Base-by-base conservation (phyloP, 1,140 invertebrate species). In the Panonychus citri region DNA sequence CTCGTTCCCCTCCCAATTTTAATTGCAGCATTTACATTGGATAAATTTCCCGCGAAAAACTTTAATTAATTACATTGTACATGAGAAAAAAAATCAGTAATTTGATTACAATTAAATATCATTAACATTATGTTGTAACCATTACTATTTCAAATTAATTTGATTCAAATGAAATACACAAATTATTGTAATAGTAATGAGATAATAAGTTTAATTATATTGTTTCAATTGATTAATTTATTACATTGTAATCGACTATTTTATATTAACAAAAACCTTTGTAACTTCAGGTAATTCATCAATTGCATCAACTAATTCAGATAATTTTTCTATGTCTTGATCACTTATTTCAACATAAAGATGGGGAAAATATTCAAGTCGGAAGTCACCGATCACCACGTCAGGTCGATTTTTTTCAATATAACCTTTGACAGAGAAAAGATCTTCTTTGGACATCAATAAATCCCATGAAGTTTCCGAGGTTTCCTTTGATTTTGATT, bases 201-300 rank as follows among this genome's bases (percentile, higher is more conserved):
- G n/a, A n/a, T n/a, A n/a, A n/a, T n/a, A n/a, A n/a, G n/a, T n/a
- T n/a, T n/a, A n/a, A n/a, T n/a, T n/a, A n/a, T n/a, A n/a, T n/a
- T n/a, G n/a, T n/a, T n/a, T n/a, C n/a, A n/a, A n/a, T n/a, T n/a
- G n/a, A n/a, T n/a, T n/a, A n/a, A n/a, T n/a, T n/a, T n/a, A n/a
- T n/a, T n/a, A n/a, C n/a, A 34, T 34, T 34, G 5, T 34, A 34
- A 7, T 34, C 5, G 19, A 19, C n/a, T 46, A 68, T n/a, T 63
- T 66, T 59, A 76, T 67, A 65, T 78, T 78, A 61, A 74, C 71
- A 60, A 67, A 69, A 28, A 77, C 54, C 61, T 66, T 67, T 43
- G 70, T 63, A 50, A 78, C 65, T 62, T 75, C 75, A 37, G 68
- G 65, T 26, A 73, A 26, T 13, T 57, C 64, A 54, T 68, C 63